These are phyloP conservation scores for Microcebus murinus DNA, from an alignment of 2,113 vertebrate species.

Conservation along the genomic window DNA sequence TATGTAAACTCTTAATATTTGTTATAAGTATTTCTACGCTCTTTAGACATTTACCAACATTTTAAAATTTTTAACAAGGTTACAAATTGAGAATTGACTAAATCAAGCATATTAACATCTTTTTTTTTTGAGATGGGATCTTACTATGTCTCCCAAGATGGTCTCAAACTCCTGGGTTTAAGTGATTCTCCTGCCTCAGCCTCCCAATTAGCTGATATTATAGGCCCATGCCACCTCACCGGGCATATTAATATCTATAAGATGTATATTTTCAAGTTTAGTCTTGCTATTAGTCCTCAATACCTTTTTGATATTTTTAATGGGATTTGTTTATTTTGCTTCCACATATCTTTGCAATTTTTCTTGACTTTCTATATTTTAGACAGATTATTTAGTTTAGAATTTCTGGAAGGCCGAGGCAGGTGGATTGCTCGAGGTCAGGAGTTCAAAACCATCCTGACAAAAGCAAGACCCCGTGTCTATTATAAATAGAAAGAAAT, in stretches of 20 bases:
- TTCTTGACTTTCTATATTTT: neutral
- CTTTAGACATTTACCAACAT: neutral
- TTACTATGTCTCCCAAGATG: neutral
- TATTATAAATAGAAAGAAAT: too few relatives aligned
- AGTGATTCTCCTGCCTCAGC: too few relatives aligned
- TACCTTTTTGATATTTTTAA: neutral
- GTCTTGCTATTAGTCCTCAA: neutral
- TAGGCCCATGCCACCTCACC: too few relatives aligned
- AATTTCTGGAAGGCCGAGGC: too few relatives aligned
- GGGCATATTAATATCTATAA: neutral
- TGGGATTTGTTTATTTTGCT: neutral
- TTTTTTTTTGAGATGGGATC: neutral
- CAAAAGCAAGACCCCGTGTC: too few relatives aligned
- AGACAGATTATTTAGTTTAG: neutral
- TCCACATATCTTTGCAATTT: neutral
- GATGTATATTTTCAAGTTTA: neutral
- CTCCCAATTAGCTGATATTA: too few relatives aligned
- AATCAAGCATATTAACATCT: neutral
- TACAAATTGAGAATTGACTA: neutral
- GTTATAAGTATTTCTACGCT: neutral
- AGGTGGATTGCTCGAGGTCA: too few relatives aligned
- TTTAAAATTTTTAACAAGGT: neutral
- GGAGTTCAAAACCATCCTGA: too few relatives aligned
- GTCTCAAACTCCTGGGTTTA: too few relatives aligned
- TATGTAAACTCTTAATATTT: neutral